Conservation (phyloP, 1,140 invertebrate species). For the Trissolcus basalis region DNA sequence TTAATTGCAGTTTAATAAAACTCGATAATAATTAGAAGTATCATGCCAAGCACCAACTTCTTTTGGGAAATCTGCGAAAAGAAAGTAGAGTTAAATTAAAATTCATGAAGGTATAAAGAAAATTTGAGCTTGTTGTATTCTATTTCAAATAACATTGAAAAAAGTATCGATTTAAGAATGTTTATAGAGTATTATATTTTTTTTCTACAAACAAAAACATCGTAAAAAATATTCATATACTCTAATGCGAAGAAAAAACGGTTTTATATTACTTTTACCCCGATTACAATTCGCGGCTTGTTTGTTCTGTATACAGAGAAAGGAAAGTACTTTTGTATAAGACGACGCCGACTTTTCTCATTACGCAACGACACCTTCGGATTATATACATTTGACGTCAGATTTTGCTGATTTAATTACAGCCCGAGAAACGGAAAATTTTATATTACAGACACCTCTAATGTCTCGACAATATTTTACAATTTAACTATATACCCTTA, state of each 20-base stretch:
- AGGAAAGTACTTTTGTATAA: slow-evolving; percentile 32
- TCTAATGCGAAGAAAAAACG: slow-evolving; percentile 15
- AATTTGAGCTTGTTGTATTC: too few species aligned
- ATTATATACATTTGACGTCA: slow-evolving; percentile 34
- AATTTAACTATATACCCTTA: neutral
- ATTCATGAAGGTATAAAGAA: too few species aligned
- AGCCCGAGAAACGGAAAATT: neutral
- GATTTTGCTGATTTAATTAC: slow-evolving; percentile 34
- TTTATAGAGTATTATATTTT: too few species aligned
- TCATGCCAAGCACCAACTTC: too few species aligned
- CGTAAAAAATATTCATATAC: too few species aligned
- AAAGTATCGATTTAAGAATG: too few species aligned
- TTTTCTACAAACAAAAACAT: too few species aligned
- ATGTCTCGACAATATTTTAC: neutral
- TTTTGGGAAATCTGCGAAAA: too few species aligned
- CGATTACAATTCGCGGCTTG: slow-evolving; percentile 32
- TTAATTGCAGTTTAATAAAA: too few species aligned
- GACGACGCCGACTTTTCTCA: slow-evolving; percentile 47
- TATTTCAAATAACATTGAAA: too few species aligned
- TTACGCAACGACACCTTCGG: slow-evolving; percentile 35
- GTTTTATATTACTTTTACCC: slow-evolving; percentile 7
- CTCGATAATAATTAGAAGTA: too few species aligned
- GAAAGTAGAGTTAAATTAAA: too few species aligned
- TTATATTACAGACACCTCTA: neutral
- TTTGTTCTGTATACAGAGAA: slow-evolving; percentile 47